Evolutionary conservation across 2,888 invertebrate species (phyloP).

Genomic region (Aromia moschata): DNA sequence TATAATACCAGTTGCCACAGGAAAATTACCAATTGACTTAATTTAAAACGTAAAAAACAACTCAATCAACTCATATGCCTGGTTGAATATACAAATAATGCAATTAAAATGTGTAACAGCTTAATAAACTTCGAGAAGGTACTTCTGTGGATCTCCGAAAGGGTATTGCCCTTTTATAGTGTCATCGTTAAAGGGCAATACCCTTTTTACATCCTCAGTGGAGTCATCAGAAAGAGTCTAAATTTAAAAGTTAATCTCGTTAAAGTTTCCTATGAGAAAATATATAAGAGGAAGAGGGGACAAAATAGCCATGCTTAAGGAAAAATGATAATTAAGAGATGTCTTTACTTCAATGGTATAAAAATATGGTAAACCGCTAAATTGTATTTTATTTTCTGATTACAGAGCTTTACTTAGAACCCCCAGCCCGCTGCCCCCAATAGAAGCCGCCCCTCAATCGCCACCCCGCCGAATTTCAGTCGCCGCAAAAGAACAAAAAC

Average conservation of each 20-base stretch:
- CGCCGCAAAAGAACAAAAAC: constrained; percentile 44
- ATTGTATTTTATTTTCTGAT: too few species aligned
- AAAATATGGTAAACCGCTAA: too few species aligned
- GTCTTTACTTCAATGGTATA: too few species aligned
- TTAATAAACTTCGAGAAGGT: constrained; percentile 26
- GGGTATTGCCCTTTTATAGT: constrained; percentile 34
- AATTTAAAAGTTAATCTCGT: too few species aligned
- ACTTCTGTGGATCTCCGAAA: constrained; percentile 19
- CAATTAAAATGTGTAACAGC: constrained; percentile 35
- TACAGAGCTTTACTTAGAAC: constrained; percentile 54
- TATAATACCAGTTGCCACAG: constrained; percentile 26
- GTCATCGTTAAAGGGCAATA: too few species aligned
- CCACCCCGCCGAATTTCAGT: constrained; percentile 36
- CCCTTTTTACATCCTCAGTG: too few species aligned
- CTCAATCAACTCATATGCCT: constrained; percentile 38
- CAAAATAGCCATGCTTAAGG: too few species aligned
- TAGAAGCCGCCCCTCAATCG: constrained; percentile 54
- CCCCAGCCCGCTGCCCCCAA: constrained; percentile 57
- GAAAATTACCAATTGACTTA: constrained; percentile 40
- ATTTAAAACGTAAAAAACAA: constrained; percentile 40
- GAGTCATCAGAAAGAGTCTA: too few species aligned
- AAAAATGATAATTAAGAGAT: too few species aligned
- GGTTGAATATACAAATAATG: constrained; percentile 38
- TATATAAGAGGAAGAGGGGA: too few species aligned
- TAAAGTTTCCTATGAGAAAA: too few species aligned